A percentile compares a stretch with the other conserved stretches of the same genome.
phyloP scores from a whole-genome alignment of 2,888 invertebrate genomes.

The Hemaris fuciformis region DNA sequence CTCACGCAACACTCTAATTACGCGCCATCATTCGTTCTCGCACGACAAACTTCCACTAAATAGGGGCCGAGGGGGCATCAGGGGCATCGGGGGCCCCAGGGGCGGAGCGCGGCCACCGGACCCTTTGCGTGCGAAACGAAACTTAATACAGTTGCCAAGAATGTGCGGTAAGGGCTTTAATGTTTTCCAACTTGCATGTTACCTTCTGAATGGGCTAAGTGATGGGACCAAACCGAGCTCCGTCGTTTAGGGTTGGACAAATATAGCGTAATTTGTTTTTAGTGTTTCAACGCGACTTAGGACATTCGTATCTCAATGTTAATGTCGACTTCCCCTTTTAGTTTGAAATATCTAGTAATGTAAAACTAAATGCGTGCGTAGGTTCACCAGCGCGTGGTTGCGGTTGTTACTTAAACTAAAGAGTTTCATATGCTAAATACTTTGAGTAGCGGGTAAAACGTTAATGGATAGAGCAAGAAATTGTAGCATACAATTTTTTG shows the following conservation, averaged over 20 bases:
- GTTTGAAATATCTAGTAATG: no score
- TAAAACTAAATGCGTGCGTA: no score
- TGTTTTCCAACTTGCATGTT: conserved; percentile 6
- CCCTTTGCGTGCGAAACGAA: conserved; percentile 52
- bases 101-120: neutral
- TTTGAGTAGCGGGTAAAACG: no score
- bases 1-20: conserved; percentile 17
- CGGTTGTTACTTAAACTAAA: no score
- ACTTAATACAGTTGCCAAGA: conserved; percentile 52
- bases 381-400: no score
- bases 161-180: conserved; percentile 45
- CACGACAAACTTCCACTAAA: conserved; percentile 14
- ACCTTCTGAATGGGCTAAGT: conserved; percentile 2
- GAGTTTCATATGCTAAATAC: no score
- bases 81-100: neutral
- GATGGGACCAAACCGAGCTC: neutral
- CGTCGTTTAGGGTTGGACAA: conserved; percentile 1
- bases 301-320: neutral
- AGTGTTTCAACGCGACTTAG: neutral
- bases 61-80: neutral
- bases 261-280: conserved; percentile 4
- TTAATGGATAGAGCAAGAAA: no score
- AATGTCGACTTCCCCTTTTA: neutral
- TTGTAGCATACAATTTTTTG: no score
- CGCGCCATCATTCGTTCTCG: conserved; percentile 11